phyloP scores from a whole-genome alignment of 2,888 invertebrate species.

The Eristalis arbustorum region DNA sequence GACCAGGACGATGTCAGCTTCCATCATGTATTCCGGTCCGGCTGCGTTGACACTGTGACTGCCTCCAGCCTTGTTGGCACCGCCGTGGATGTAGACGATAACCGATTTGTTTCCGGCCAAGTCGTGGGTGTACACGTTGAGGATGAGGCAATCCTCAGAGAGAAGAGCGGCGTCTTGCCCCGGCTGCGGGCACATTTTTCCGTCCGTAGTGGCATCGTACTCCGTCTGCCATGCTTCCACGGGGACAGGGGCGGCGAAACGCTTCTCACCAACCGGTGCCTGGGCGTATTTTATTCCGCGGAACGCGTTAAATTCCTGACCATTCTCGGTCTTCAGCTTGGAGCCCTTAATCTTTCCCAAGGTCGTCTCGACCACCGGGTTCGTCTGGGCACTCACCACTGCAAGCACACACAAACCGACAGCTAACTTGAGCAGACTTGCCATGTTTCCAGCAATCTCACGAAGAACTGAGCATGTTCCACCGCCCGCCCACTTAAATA shows the following conservation, averaged over 20 bases:
- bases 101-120: constrained; percentile 72
- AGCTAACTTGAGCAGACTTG: background rate
- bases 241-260: constrained; percentile 79
- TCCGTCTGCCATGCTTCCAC: constrained; percentile 74
- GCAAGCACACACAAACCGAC: constrained; percentile 15
- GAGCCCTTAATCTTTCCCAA: constrained; percentile 80
- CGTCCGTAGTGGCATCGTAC: constrained; percentile 78
- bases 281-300: constrained; percentile 80
- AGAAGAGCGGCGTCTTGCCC: constrained; percentile 71
- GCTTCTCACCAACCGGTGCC: constrained; percentile 78
- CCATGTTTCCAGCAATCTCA: constrained; percentile 10
- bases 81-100: constrained; percentile 77
- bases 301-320: constrained; percentile 80
- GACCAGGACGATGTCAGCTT: constrained; percentile 76
- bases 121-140: constrained; percentile 83
- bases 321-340: constrained; percentile 78
- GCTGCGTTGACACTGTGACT: constrained; percentile 74
- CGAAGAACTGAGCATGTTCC: background rate
- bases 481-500: constrained; percentile 1
- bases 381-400: background rate
- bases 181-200: constrained; percentile 77
- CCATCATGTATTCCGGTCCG: constrained; percentile 76
- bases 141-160: constrained; percentile 84
- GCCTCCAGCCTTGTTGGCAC: constrained; percentile 74
- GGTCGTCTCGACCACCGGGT: constrained; percentile 71